Percentiles rank a stretch among this genome's conserved stretches.
These are phyloP conservation scores for Drosophila histrio DNA, from an alignment of 2,888 invertebrate genomes.

Conservation along the genomic window DNA sequence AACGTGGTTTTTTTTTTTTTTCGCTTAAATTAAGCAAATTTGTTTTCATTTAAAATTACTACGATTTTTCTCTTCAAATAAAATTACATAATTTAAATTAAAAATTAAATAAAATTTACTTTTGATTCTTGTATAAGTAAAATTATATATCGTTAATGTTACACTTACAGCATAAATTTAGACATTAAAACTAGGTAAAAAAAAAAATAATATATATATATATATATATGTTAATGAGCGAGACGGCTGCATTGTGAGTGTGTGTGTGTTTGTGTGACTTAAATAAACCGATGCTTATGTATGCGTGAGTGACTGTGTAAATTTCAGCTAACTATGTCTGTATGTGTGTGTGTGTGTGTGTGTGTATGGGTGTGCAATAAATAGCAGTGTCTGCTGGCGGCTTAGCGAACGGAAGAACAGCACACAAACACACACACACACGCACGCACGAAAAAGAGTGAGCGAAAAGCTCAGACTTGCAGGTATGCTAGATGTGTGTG, in stretches of 20 bases:
- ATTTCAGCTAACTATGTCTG: conserved; percentile 46
- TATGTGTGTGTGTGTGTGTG: conserved; percentile 23
- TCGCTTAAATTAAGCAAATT: conserved; percentile 62
- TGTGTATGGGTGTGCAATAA: conserved; percentile 56
- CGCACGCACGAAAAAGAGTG: background rate
- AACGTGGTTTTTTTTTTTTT: conserved; percentile 26
- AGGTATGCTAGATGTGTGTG: background rate
- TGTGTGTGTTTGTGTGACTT: conserved; percentile 36
- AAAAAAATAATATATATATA: conserved; percentile 61
- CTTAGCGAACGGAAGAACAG: conserved; percentile 24
- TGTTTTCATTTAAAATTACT: conserved; percentile 47
- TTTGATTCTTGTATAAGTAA: conserved; percentile 69
- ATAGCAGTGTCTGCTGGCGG: conserved; percentile 61
- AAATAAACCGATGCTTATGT: conserved; percentile 51
- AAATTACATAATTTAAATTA: conserved; percentile 75
- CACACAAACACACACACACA: conserved; percentile 12
- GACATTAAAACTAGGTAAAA: conserved; percentile 66
- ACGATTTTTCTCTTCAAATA: conserved; percentile 62
- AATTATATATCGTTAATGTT: conserved; percentile 53
- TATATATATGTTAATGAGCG: conserved; percentile 44
- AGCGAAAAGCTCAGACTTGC: conserved; percentile 3
- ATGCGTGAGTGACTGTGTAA: conserved; percentile 31
- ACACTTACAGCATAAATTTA: conserved; percentile 58
- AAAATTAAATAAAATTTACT: conserved; percentile 75
- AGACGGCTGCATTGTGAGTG: conserved; percentile 39